Evolutionary conservation across 1,140 invertebrate species (phyloP), one percentile per base, ranked within the genome.

Genomic region (Drosophila kanapiae): DNA sequence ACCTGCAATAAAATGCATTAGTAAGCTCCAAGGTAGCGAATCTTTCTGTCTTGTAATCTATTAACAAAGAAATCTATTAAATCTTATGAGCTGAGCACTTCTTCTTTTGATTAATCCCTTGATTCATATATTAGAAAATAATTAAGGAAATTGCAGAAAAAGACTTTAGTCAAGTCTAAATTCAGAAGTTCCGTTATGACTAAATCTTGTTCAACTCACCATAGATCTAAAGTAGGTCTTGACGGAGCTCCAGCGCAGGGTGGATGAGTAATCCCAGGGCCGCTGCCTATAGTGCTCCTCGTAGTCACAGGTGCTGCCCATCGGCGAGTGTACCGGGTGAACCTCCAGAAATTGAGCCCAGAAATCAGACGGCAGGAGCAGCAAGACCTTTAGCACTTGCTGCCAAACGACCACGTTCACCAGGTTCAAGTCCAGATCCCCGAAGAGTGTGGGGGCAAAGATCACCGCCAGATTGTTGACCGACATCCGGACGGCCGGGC

Each of bases 391-490:
- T n/a, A 87, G 33, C 9, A 80, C 85, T 47, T 72, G 68, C 40
- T 88, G 85, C 84, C 85, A 90, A 3, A 69, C 6, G 3, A 81
- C 61, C 9, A 88, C 51, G 13, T 87, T 87, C n/a, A 40, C 72
- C 23, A 87, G 58, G 56, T 72, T 88, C 40, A 98, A 94, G 31
- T 87, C 80, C 9, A 84, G 23, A 49, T 87, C 85, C 5, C 82
- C 80, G n/a, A 87, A 87, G 6, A 98, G 93, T 1, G 97, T 98
- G 3, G 97, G 97, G 3, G 96, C 97, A 93, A 98, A 97, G 8
- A 98, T 94, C 88, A 95, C 96, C 3, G 97, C 95, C 27, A 98
- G 93, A 94, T 97, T 98, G 18, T 92, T 93, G 8, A 95, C 93
- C 2, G 96, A 95, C 97, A 98, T 98, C 93, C 96, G 96, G 61